Base-by-base conservation (phyloP, 2,888 invertebrate genomes). In the Ditylenchus weischeri region DNA sequence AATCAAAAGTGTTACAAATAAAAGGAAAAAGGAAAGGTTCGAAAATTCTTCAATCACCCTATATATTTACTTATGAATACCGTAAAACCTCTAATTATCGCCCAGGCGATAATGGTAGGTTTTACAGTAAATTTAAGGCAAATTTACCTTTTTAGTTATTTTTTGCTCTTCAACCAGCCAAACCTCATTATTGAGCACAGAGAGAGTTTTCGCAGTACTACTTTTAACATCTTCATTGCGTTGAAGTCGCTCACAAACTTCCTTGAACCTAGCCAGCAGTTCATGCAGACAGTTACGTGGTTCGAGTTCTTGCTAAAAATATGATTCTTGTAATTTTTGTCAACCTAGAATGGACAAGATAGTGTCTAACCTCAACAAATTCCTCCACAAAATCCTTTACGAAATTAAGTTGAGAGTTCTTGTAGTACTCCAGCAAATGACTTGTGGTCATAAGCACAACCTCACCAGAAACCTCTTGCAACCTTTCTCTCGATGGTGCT, bases 311-410 rank as follows among this genome's bases (percentile, higher is more conserved):
- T 70, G 57, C 72, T 76, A 62, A 60, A 76, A 62, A 35, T 1
- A 51, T 23, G 5, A 8, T 54, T 8, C 43, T 3, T 43, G 43
- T 43, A 43, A 43, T 2, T 10, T 43, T 15, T 43, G n/a, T 5
- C 29, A 29, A 29, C 29, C 29, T 29, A 29, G 21, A 50, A 6
- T 50, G n/a, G 21, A 50, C 50, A 21, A 6, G 21, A 4, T 19
- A 50, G n/a, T 50, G 15, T 43, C 23, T 35, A 8, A 76, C 77
- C 66, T 73, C 35, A 21, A 78, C 66, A 67, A 82, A 82, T 19
- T 71, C 68, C 43, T 79, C 78, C 2, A 80, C 75, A 65, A 77
- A 78, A 19, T 76, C 76, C 19, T 81, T 79, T n/a, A 78, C 74
- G n/a, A 70, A 60, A 58, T 81, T 80, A 49, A 79, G 74, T 11